Conservation (phyloP, 2,888 invertebrate genomes). For the Brassicogethes aeneus region DNA sequence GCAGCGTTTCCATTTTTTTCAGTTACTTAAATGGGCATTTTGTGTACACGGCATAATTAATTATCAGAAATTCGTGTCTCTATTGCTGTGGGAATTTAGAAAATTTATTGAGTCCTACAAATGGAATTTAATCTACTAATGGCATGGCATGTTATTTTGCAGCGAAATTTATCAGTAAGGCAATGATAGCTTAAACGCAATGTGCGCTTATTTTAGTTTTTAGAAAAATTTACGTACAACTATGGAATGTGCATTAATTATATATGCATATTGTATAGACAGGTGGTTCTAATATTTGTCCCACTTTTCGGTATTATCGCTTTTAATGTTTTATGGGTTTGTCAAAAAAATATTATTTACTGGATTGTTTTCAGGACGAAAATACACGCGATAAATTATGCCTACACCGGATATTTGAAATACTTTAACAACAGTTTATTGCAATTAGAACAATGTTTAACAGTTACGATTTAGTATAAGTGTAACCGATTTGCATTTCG, state of each 20-base stretch:
- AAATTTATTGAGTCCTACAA: conserved; percentile 15
- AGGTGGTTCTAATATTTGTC: neutral
- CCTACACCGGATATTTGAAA: too few species aligned
- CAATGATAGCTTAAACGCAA: conserved; percentile 10
- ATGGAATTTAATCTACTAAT: conserved; percentile 23
- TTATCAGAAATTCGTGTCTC: conserved; percentile 2
- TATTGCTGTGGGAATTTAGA: conserved; percentile 14
- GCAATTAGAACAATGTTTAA: too few species aligned
- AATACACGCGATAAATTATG: too few species aligned
- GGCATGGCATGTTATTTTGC: conserved; percentile 20
- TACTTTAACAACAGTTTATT: too few species aligned
- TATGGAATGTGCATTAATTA: neutral
- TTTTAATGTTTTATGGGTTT: neutral
- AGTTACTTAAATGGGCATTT: too few species aligned
- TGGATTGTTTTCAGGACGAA: neutral
- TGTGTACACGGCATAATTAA: neutral
- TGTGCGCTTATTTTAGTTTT: conserved; percentile 1
- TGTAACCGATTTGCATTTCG: too few species aligned
- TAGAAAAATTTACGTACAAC: conserved; percentile 1
- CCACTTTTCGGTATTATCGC: neutral
- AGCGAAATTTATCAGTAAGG: conserved; percentile 18
- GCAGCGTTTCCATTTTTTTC: too few species aligned
- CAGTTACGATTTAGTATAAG: too few species aligned
- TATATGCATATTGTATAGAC: neutral
- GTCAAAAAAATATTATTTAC: neutral